Percentiles rank a stretch among this genome's conserved stretches.
Evolutionary conservation across 2,113 vertebrate species (phyloP).

Genomic region (Boleophthalmus pectinirostris): DNA sequence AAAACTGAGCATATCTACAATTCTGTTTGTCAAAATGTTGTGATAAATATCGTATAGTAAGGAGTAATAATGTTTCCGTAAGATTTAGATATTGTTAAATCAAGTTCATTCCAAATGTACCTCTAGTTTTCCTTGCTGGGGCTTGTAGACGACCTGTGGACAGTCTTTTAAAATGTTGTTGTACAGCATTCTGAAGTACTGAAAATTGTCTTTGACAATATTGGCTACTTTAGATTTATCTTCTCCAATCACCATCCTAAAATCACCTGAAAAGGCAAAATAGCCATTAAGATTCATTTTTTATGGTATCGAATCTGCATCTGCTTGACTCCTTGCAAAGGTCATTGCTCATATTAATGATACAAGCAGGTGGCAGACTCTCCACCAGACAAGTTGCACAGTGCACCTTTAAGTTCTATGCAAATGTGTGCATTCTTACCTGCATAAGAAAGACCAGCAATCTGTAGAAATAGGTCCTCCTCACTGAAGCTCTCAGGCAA

Average conservation of each 20-base stretch:
- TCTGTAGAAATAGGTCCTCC: conserved; percentile 90
- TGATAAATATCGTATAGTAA: too few relatives aligned
- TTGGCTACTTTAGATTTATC: conserved; percentile 91
- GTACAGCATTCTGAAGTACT: conserved; percentile 89
- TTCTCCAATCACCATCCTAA: conserved; percentile 95
- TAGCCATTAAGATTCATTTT: background rate
- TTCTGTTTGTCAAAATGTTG: too few relatives aligned
- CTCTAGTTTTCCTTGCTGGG: conserved; percentile 89
- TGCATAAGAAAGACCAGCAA: conserved; percentile 92
- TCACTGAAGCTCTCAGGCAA: conserved; percentile 92
- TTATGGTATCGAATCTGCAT: too few relatives aligned
- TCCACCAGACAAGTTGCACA: too few relatives aligned
- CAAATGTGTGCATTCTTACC: conserved; percentile 67
- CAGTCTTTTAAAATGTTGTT: conserved; percentile 86
- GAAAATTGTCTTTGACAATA: conserved; percentile 87
- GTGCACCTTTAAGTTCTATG: too few relatives aligned
- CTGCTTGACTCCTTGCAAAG: too few relatives aligned
- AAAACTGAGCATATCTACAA: too few relatives aligned
- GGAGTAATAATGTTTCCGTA: too few relatives aligned
- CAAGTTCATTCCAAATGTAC: conserved; percentile 55
- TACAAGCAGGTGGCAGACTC: too few relatives aligned
- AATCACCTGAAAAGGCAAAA: conserved; percentile 81
- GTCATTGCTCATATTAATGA: too few relatives aligned
- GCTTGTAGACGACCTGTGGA: conserved; percentile 91
- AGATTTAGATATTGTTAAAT: too few relatives aligned